Base-by-base conservation (phyloP, 1,140 invertebrate species). In the Drosophila oshimai region DNA sequence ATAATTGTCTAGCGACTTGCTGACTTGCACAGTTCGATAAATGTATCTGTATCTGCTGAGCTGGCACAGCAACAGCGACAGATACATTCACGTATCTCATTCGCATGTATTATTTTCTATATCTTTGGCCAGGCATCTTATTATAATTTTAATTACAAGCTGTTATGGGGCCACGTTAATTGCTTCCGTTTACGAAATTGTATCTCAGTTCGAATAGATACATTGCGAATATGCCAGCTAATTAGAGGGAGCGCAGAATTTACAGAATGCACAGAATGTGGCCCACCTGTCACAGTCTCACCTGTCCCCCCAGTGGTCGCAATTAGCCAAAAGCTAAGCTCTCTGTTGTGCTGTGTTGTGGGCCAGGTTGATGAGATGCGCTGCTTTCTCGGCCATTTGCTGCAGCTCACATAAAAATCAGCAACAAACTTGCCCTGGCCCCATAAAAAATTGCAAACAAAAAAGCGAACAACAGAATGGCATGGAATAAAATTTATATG, bases 101-200 rank as follows among this genome's bases (percentile, higher is more conserved):
- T 73, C 57, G 58, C 64, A 54, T 84, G 81, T 81, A 72, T 84
- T 76, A 72, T 67, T 75, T 80, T 76, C 53, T 84, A 68, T 80
- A 81, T 80, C 72, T 73, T 68, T 74, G 57, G 41, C 76, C 71
- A 80, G 67, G 76, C 76, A 86, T 86, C 80, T 86, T 86, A 87
- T 86, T 86, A 87, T 87, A 86, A 87, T 86, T 86, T 86, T 87
- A 86, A 86, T 86, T 86, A 86, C 81, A 81, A 69, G 81, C 46
- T 78, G 70, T 84, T 84, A 65, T 79, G 74, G 54, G 68, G 76
- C 84, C 71, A 80, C 71, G 76, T 76, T 86, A 86, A 87, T 81
- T 86, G 80, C 73, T 86, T 86, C 80, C 80, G 80, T 86, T 86
- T 87, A 73, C 80, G 75, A 84, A 84, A 84, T 79, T 49, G 57